Conservation (phyloP, 35 echinoderm and acorn worm species). For the Strongylocentrotus purpuratus region DNA sequence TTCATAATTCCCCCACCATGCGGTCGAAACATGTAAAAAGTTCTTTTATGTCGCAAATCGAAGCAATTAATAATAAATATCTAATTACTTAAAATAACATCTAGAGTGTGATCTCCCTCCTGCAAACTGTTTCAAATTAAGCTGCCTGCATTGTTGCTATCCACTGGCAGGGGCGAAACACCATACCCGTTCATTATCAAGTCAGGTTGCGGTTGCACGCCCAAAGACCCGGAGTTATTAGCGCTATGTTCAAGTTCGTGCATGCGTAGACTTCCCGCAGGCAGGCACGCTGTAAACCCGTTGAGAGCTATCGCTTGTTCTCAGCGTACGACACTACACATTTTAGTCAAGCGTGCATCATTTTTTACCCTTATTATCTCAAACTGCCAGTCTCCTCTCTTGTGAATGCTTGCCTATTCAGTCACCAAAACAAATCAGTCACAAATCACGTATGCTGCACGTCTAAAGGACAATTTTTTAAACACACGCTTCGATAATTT, state of each 20-base stretch:
- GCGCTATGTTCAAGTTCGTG: background rate
- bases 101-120: background rate
- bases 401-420: background rate
- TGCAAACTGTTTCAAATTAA: conserved; percentile 13
- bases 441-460: background rate
- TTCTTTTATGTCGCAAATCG: background rate
- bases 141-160: background rate
- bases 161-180: background rate
- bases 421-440: conserved; percentile 4
- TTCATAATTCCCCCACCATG: background rate
- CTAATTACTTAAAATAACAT: conserved; percentile 1
- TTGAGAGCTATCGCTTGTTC: background rate
- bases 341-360: background rate
- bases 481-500: background rate
- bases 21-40: background rate
- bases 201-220: background rate
- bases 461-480: background rate
- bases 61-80: conserved; percentile 15
- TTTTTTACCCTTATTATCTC: background rate
- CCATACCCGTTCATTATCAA: background rate
- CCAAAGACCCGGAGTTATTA: background rate
- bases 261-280: background rate
- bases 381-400: background rate
- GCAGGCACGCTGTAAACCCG: background rate
- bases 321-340: background rate